Conservation (phyloP, 2,113 vertebrate species). For the Parus major region DNA sequence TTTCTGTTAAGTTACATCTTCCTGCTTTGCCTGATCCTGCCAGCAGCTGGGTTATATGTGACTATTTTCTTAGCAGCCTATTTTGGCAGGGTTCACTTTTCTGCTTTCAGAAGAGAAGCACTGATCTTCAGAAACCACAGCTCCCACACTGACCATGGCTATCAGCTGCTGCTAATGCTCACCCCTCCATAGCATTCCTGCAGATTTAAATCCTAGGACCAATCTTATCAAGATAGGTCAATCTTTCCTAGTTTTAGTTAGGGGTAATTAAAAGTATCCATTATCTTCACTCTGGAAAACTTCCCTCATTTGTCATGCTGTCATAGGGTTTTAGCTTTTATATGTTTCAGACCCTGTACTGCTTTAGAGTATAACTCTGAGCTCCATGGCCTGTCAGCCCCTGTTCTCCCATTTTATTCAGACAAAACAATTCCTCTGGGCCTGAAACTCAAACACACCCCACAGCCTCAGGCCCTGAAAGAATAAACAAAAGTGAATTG, state of each 20-base stretch:
- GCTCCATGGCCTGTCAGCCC: background rate
- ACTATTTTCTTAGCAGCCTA: background rate
- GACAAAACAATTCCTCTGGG: background rate
- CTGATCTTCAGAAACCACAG: background rate
- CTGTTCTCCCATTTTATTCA: background rate
- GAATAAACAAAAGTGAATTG: background rate
- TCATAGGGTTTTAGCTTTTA: background rate
- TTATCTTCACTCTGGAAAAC: background rate
- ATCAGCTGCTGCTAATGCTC: background rate
- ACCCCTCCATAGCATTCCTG: background rate
- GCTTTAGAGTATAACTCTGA: background rate
- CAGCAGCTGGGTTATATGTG: background rate
- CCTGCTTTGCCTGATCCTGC: background rate
- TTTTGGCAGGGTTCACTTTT: background rate
- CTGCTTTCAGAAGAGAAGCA: background rate
- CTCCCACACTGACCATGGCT: background rate
- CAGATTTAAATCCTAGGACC: background rate
- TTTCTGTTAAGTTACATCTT: background rate
- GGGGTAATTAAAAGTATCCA: background rate
- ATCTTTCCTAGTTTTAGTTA: background rate
- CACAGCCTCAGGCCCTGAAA: background rate
- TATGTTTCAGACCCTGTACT: background rate
- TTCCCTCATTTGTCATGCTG: background rate
- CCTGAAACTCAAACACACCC: rapidly evolving
- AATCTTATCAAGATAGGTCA: background rate